Base-by-base conservation (phyloP, 2,888 invertebrate species). In the Andrena hattorfiana region DNA sequence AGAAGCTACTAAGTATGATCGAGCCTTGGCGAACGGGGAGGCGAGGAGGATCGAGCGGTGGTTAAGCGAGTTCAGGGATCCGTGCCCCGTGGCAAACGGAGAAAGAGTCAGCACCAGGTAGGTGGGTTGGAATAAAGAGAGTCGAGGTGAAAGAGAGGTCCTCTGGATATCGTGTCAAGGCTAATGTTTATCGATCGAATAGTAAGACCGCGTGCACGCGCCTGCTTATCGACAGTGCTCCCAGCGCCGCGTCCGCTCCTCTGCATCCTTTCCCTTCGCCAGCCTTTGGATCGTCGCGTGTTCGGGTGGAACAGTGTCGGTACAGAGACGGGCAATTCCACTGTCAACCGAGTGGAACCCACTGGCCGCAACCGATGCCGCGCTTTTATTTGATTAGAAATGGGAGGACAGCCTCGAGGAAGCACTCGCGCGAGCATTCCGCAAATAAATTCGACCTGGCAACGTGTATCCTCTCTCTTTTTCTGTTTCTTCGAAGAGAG, bases 111-210 rank as follows among this genome's bases (percentile, higher is more conserved):
- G 56, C 59, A 28, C 10, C 16, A 48, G 68, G 70, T 67, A 62
- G 66, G 23, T 49, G 51, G 56, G 23, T 73, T 49, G 30, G 81
- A 75, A 71, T 56, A 77, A 42, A 79, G 73, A 80, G 62, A 82
- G 85, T 80, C 85, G 85, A 89, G 87, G 84, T 79, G 86, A 87
- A 77, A 80, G 77, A 85, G 87, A 62, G 84, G 71, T 86, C 82
- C 83, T 82, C 80, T 68, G 68, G 88, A 90, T 89, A 92, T 82
- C 88, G 87, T 92, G 92, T 92, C 92, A 92, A 93, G 92, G 92
- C 91, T 91, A 90, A 91, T 92, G 91, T 90, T 86, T 91, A 93
- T 91, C 89, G 92, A 93, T 91, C 89, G 90, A 80, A 81, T 83
- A 89, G 88, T 90, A 89, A 35, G 35, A 32, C 54, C 83, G 35